These are phyloP conservation scores for Myopa tessellatipennis DNA, from an alignment of 2,888 invertebrate genomes.

Conservation along the genomic window DNA sequence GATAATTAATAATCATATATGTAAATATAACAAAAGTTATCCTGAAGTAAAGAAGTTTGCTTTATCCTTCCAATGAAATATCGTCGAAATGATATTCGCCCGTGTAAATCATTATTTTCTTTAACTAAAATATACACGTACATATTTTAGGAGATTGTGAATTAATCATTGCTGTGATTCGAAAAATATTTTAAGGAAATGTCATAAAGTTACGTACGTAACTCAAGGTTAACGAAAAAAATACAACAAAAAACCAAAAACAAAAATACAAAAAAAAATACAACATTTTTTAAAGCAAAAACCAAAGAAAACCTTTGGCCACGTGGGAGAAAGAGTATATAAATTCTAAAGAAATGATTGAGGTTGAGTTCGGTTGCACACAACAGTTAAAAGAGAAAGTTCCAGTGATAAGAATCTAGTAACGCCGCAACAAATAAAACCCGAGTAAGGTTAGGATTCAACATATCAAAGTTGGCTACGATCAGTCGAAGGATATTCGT, in stretches of 20 bases:
- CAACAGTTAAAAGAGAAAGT: background rate
- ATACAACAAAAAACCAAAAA: too few relatives aligned
- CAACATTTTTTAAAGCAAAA: too few relatives aligned
- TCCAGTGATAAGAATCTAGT: conserved; percentile 5
- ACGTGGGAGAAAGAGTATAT: conserved; percentile 32
- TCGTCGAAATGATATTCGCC: background rate
- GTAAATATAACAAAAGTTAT: background rate
- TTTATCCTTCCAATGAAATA: background rate
- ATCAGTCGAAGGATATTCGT: conserved; percentile 11
- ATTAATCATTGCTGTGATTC: conserved; percentile 24
- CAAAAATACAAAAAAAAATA: too few relatives aligned
- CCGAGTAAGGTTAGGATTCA: conserved; percentile 1
- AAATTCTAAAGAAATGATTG: background rate
- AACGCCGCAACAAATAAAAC: background rate
- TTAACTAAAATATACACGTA: background rate
- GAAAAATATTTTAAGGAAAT: conserved; percentile 11
- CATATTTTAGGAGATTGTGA: background rate
- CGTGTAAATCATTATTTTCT: background rate
- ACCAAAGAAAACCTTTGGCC: too few relatives aligned
- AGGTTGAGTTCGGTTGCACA: background rate
- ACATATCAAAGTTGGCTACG: conserved; percentile 28
- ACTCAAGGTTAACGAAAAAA: background rate
- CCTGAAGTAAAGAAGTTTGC: background rate
- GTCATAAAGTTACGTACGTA: background rate
- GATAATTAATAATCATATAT: too few relatives aligned